Evolutionary conservation across 2,888 invertebrate species (phyloP), one percentile per base, ranked within the genome.

Genomic region (Synanthedon andrenaeformis): DNA sequence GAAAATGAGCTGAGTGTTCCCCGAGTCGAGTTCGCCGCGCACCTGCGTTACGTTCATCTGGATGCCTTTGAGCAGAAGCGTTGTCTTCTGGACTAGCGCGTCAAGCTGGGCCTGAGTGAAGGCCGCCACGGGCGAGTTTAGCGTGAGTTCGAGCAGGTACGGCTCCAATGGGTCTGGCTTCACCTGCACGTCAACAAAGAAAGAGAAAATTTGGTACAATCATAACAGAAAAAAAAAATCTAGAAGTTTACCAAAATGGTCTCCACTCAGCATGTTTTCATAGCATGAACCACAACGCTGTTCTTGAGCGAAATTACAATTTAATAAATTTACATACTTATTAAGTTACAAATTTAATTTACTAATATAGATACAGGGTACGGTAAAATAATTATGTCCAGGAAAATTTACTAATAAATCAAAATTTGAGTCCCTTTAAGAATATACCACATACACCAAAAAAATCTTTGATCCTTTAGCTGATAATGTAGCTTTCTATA

Each of bases 71-170:
- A 97, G 82, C 6, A 97, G 82, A 66, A 96, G 88, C 51, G 94
- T 92, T 67, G 96, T 85, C 79, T 96, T 95, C 62, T 94, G 92
- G 51, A 93, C 90, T 45, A 97, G 83, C 2, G 93, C 93, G 66
- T 92, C 92, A 63, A 93, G 90, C 68, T 95, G 94, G 12, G 76
- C 79, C 59, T 86, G 83, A 0, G 86, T 83, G 67, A 86, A 87
- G 0, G 82, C 73, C 2, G 82, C 73, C 52, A 94, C 90, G 53
- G 93, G 93, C 52, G 93, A 91, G 64, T 95, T 94, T 4, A 97
- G 81, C 0, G 93, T 93, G 69, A 97, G 83, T 77, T 97, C 95
- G 4, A 97, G 91, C 51, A 96, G 88, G 75, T 94, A 91, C 68
- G 91, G 89, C 53, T 93, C 82, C 62, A 93, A 87, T 0, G 93